phyloP scores from a whole-genome alignment of 2,888 invertebrate genomes.

The Xanthorhoe designata region DNA sequence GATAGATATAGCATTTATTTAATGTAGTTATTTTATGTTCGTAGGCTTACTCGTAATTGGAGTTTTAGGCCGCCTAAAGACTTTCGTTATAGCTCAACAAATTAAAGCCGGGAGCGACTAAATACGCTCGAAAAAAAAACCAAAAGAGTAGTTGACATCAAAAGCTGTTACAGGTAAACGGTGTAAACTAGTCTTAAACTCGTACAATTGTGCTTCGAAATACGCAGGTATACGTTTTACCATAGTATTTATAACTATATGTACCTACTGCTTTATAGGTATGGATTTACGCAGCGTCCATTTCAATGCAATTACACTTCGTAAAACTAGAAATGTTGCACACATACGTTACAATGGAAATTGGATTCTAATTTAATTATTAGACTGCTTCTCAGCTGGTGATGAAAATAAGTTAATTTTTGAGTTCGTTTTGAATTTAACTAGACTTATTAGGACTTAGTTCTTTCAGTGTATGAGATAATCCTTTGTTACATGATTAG shows the following conservation, averaged over 20 bases:
- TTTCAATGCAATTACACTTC: constrained; percentile 40
- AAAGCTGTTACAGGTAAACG: background rate
- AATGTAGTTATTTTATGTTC: too few species aligned
- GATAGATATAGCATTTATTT: too few species aligned
- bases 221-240: background rate
- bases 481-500: too few species aligned
- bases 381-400: background rate
- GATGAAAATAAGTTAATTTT: background rate
- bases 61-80: too few species aligned
- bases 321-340: constrained; percentile 36
- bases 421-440: too few species aligned
- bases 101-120: too few species aligned
- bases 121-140: too few species aligned
- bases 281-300: constrained; percentile 46
- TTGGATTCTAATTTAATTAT: constrained; percentile 33
- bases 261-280: constrained; percentile 13
- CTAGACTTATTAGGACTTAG: too few species aligned
- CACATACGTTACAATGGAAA: constrained; percentile 38
- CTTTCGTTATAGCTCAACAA: too few species aligned
- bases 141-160: too few species aligned
- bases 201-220: background rate
- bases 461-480: too few species aligned
- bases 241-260: constrained; percentile 26
- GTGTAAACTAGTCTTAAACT: background rate
- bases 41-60: too few species aligned